Conservation (phyloP, 2,113 vertebrate species). For the Strix aluco region DNA sequence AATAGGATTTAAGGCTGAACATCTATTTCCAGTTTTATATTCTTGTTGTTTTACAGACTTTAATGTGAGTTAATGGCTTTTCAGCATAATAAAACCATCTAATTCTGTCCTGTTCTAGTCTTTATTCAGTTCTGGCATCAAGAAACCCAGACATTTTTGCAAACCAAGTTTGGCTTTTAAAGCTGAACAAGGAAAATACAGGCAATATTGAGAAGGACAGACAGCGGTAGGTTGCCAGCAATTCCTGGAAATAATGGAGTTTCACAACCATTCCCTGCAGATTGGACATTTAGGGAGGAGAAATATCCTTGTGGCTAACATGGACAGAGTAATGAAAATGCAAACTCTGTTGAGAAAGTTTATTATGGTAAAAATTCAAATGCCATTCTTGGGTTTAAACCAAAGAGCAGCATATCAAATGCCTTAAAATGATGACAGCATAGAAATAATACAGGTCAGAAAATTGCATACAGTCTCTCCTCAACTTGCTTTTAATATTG, state of each 20-base stretch:
- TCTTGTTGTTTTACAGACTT: conserved; percentile 37
- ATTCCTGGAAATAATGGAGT: conserved; percentile 74
- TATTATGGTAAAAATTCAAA: conserved; percentile 46
- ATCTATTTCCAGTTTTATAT: conserved; percentile 28
- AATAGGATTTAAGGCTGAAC: conserved; percentile 26
- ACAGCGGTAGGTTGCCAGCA: conserved; percentile 46
- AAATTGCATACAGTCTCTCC: not conserved
- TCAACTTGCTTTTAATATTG: not conserved
- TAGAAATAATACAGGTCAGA: conserved; percentile 16
- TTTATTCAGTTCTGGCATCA: conserved; percentile 37
- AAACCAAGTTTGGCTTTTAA: conserved; percentile 64
- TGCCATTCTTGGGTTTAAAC: conserved; percentile 20
- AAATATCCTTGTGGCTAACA: conserved; percentile 26
- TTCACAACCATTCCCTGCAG: conserved; percentile 61
- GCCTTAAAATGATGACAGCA: conserved; percentile 10
- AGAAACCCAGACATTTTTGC: conserved; percentile 42
- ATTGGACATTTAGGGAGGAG: conserved; percentile 37
- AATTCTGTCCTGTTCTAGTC: conserved; percentile 22
- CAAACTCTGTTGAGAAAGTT: conserved; percentile 4
- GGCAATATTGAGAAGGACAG: conserved; percentile 47
- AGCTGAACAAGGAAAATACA: conserved; percentile 63
- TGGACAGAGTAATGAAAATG: conserved; percentile 20
- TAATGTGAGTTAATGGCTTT: conserved; percentile 13
- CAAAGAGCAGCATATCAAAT: conserved; percentile 15
- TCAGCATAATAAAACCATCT: conserved; percentile 32